phyloP scores from a whole-genome alignment of 92 coral and sea anemone genomes.

The Zoanthus gigantus region DNA sequence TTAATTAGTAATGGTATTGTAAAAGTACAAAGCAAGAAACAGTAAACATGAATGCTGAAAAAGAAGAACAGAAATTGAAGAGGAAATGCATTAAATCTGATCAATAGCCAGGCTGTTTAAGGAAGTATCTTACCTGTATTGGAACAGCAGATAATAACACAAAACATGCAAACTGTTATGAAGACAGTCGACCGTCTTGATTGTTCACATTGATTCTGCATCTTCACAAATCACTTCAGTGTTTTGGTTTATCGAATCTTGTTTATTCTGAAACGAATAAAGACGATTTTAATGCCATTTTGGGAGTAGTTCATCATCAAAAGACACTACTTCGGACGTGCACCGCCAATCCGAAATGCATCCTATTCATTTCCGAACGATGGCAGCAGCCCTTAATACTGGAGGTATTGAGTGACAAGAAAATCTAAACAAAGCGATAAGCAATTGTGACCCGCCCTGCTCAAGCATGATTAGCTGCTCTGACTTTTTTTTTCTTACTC shows the following conservation, averaged over 20 bases:
- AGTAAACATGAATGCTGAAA: neutral
- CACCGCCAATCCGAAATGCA: conserved; percentile 11
- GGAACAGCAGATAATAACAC: neutral
- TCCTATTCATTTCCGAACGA: conserved; percentile 44
- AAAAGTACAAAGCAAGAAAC: neutral
- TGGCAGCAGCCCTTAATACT: neutral
- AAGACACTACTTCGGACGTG: neutral
- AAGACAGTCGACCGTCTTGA: neutral
- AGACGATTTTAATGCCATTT: neutral
- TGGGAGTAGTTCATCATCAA: neutral
- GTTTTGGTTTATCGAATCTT: neutral
- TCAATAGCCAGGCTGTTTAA: neutral
- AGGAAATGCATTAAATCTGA: neutral
- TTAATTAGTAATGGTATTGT: neutral
- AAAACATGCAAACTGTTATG: neutral
- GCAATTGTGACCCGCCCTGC: conserved; percentile 6
- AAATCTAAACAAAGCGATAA: conserved; percentile 28
- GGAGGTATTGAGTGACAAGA: conserved; percentile 34
- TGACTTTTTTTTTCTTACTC: no score
- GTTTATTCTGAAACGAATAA: conserved; percentile 2
- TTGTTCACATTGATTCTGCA: neutral
- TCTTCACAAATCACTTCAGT: neutral
- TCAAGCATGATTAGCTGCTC: neutral
- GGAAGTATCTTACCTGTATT: neutral
- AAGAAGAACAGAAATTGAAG: neutral